Base-by-base conservation (phyloP, 2,797 vertebrate species). In the Chanos chanos region DNA sequence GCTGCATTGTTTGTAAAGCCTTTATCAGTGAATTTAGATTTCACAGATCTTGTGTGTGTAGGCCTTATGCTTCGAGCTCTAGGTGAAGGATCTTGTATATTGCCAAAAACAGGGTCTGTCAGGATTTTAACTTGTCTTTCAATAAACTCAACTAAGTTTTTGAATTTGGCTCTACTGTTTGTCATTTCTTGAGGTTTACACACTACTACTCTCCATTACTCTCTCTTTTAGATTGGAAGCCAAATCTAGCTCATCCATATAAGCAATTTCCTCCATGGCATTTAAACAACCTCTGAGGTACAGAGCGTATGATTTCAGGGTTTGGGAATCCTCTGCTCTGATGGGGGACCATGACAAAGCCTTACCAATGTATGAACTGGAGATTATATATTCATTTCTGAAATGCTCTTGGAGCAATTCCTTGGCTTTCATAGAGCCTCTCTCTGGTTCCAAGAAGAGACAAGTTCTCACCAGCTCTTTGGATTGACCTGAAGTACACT, bases 121-220 rank as follows among this genome's bases (percentile, higher is more conserved):
- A 47, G 9, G n/a, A 60, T 60, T 36, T 34, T 60, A 4, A 47
- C 56, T 24, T 59, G 56, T 15, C 30, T 59, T 59, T 59, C 43
- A 5, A 47, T 48, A 33, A 61, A 61, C 12, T 51, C 31, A 6
- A 50, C 45, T 4, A 51, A 19, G 5, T 16, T 19, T 21, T 4
- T 13, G 24, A 61, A 61, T 41, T 8, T 61, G 15, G 25, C 22
- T 51, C 27, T 61, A 1, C 10, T n/a, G 1, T 43, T 51, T 12
- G 45, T 50, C 3, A 5, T 1, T n/a, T 61, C 44, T 31, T 49
- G 45, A 28, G 39, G 4, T 4, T 30, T 39, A 24, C 47, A 50
- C 5, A 15, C 58, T 12, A 40, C 52, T 40, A 49, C 27, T 47
- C 40, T 47, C 51, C 61, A 48, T 4, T n/a, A n/a, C n/a, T n/a